Evolutionary conservation across 2,888 invertebrate genomes (phyloP).

Genomic region (Clepsis dumicolana): DNA sequence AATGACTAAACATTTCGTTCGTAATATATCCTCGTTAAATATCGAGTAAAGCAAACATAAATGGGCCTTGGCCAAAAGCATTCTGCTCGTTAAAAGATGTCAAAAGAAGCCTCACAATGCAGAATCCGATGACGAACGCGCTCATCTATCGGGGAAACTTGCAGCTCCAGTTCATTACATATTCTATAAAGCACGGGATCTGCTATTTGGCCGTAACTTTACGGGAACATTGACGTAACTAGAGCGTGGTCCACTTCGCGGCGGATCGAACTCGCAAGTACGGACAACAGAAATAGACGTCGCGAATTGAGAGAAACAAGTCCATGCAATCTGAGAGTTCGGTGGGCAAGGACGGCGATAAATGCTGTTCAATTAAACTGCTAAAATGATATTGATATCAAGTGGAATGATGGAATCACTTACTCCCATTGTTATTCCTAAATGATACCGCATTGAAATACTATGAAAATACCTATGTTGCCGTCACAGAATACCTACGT

Average conservation of each 20-base stretch:
- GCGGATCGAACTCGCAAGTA: conserved; percentile 23
- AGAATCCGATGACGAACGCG: neutral
- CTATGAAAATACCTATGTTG: neutral
- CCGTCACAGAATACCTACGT: neutral
- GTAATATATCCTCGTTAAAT: conserved; percentile 24
- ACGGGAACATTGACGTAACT: conserved; percentile 33
- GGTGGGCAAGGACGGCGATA: conserved; percentile 32
- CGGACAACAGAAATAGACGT: conserved; percentile 38
- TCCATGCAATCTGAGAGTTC: conserved; percentile 34
- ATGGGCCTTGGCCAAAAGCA: conserved; percentile 20
- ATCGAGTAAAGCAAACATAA: conserved; percentile 23
- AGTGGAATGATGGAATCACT: neutral
- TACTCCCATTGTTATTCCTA: neutral
- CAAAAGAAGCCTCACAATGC: neutral
- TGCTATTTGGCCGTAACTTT: conserved; percentile 28
- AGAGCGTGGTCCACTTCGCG: conserved; percentile 40
- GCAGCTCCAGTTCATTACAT: neutral
- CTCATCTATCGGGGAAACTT: neutral
- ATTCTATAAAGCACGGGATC: conserved; percentile 13
- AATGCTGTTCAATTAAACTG: conserved; percentile 28
- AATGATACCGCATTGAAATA: neutral
- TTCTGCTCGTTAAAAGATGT: conserved; percentile 24
- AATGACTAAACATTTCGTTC: conserved; percentile 33
- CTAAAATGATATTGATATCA: conserved; percentile 22
- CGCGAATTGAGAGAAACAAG: conserved; percentile 38